Conservation (phyloP, 2,113 vertebrate genomes). For the Butorides virescens region DNA sequence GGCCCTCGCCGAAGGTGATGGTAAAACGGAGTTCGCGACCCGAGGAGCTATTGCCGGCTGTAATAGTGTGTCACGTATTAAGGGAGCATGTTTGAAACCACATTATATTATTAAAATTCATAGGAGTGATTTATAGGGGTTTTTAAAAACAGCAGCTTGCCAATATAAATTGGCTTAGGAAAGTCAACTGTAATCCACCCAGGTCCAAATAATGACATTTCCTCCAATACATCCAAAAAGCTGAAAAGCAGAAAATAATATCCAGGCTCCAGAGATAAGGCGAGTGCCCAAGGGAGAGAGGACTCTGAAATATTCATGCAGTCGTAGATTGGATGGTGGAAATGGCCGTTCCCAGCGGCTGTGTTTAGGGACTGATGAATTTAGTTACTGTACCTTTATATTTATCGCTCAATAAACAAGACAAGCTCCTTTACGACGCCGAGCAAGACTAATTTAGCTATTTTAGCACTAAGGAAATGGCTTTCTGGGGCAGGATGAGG, state of each 20-base stretch:
- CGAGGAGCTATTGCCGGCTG: not conserved
- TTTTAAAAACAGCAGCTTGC: constrained; percentile 60
- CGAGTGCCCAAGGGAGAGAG: constrained; percentile 15
- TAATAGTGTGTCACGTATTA: constrained; percentile 42
- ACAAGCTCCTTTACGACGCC: not conserved
- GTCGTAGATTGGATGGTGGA: constrained; percentile 40
- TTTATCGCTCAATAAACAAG: constrained; percentile 68
- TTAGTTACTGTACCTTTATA: constrained; percentile 59
- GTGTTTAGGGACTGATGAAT: constrained; percentile 62
- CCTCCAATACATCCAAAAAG: constrained; percentile 56
- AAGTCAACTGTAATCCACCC: constrained; percentile 63
- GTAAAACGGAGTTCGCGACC: constrained; percentile 1
- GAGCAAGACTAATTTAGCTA: constrained; percentile 43
- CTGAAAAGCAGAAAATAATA: constrained; percentile 70
- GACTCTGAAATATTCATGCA: constrained; percentile 66
- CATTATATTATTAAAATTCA: constrained; percentile 62
- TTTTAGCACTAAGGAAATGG: constrained; percentile 8
- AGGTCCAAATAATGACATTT: constrained; percentile 68
- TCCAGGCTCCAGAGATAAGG: constrained; percentile 63
- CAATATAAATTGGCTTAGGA: constrained; percentile 71
- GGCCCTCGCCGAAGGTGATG: accelerated
- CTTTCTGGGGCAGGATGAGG: not conserved
- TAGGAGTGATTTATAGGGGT: constrained; percentile 60
- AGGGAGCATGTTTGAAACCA: constrained; percentile 35
- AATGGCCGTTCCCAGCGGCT: constrained; percentile 37